Base-by-base conservation (phyloP, 2,888 invertebrate species). In the Drosophila seclusa region DNA sequence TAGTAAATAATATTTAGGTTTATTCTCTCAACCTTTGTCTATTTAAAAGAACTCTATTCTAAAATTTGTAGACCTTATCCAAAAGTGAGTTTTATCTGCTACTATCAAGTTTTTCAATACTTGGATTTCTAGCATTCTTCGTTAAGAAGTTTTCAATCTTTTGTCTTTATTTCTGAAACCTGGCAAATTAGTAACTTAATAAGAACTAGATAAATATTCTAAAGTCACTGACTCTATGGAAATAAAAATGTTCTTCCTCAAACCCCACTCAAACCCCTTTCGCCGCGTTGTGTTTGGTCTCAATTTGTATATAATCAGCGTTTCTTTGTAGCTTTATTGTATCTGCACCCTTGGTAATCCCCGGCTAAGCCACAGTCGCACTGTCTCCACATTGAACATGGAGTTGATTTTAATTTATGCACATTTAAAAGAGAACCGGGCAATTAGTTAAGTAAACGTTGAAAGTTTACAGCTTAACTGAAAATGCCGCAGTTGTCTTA, bases 371-470 rank as follows among this genome's bases (percentile, higher is more conserved):
- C 68, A 54, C 68, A 72, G 61, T 45, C 42, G 54, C 27, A 38
- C 76, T 55, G 71, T 69, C 69, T 68, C n/a, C 63, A 40, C 55
- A 66, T 50, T 10, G 40, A 69, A 66, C 59, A 67, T 49, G 65
- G 60, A 65, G 63, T 66, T 68, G 59, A 72, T 74, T 80, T 86
- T 87, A 89, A 84, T 89, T 86, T 87, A 90, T 90, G 83, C 82
- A 80, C 78, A 83, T 82, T 73, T 83, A 76, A 89, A 79, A 89
- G 89, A 90, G 31, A 31, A 82, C 87, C 82, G 75, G 87, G 91
- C 92, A 92, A 92, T 92, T 92, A 91, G 92, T 92, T 91, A 87
- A 84, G 90, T 90, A 92, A 92, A 92, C 76, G 91, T 83, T 84
- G 63, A 77, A 77, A 67, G 67, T 68, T 70, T 66, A 45, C 52